Base-by-base conservation (phyloP, 2,888 invertebrate species). In the Acleris holmiana region DNA sequence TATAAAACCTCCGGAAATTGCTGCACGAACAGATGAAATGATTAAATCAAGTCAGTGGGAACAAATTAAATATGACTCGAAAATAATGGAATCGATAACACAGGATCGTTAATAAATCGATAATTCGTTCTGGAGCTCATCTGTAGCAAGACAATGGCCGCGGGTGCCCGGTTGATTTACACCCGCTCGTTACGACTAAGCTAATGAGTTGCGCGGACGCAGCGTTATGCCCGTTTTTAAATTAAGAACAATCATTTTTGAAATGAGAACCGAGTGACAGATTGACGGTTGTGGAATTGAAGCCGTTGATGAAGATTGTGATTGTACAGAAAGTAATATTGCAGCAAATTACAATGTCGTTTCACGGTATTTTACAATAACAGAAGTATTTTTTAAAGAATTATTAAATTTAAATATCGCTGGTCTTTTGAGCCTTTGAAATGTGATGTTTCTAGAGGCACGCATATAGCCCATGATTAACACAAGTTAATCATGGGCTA, bases 161-260 rank as follows among this genome's bases (percentile, higher is more conserved):
- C 78, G 78, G 85, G 85, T 85, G 89, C 84, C 80, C 80, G 83
- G 77, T 83, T 89, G 90, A 91, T 89, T 90, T 89, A 89, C 89
- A 84, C 78, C 76, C 79, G 80, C 63, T 51, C 86, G 89, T 89
- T 88, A 88, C 82, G 84, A 81, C 77, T 73, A 77, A 80, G 78
- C 82, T 89, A 89, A 89, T 89, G 90, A 90, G 89, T 79, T 87
- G 89, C 86, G 85, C 85, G 72, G 74, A 80, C 85, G 84, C 84
- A 72, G 75, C 72, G 61, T 64, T 64, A 57, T 66, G 57, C 65
- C 78, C 82, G 82, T 85, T 86, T 87, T 85, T 84, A 84, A 86
- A 85, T 86, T 86, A 87, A 86, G 82, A 82, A 82, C 80, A 76
- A 77, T 75, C 75, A 73, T 76, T 77, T 81, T 72, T 72, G 71